Conservation (phyloP, 2,888 invertebrate species). For the Drosophila trichaetosa region DNA sequence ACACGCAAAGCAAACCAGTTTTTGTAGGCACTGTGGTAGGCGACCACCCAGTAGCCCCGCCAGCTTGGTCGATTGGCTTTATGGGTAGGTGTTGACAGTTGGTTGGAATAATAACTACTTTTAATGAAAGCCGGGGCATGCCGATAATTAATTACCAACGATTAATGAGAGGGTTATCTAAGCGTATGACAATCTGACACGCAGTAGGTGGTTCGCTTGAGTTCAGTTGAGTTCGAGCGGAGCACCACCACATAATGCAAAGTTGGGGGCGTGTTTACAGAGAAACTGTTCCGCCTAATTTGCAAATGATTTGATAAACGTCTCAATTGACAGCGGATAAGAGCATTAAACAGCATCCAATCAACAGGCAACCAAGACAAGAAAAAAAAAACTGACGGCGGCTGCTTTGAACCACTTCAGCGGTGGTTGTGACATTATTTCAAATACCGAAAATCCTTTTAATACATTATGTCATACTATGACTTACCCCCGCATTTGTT, state of each 20-base stretch:
- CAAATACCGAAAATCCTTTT: constrained; percentile 65
- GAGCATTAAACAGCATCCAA: constrained; percentile 10
- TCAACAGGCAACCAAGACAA: constrained; percentile 7
- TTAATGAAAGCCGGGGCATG: constrained; percentile 54
- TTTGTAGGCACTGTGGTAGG: constrained; percentile 1
- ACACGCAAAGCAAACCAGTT: constrained; percentile 36
- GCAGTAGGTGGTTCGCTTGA: constrained; percentile 48
- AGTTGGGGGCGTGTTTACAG: constrained; percentile 49
- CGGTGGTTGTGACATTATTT: constrained; percentile 39
- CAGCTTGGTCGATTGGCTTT: constrained; percentile 26
- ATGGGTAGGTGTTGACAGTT: constrained; percentile 75
- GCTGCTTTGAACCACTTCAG: constrained; percentile 44
- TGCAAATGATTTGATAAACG: constrained; percentile 58
- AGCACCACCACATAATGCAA: constrained; percentile 13
- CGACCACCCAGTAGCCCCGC: constrained; percentile 52
- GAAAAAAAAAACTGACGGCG: constrained; percentile 9
- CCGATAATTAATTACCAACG: constrained; percentile 70
- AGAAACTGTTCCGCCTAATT: constrained; percentile 59
- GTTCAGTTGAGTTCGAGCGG: constrained; percentile 59
- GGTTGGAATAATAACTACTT: constrained; percentile 72
- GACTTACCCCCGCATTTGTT: constrained; percentile 50
- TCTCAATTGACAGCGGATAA: constrained; percentile 19
- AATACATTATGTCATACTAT: constrained; percentile 56
- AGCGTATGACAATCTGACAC: constrained; percentile 59
- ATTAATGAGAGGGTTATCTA: constrained; percentile 73